Conservation (phyloP, 2,888 invertebrate genomes). For the Archaeoteleia sp. region DNA sequence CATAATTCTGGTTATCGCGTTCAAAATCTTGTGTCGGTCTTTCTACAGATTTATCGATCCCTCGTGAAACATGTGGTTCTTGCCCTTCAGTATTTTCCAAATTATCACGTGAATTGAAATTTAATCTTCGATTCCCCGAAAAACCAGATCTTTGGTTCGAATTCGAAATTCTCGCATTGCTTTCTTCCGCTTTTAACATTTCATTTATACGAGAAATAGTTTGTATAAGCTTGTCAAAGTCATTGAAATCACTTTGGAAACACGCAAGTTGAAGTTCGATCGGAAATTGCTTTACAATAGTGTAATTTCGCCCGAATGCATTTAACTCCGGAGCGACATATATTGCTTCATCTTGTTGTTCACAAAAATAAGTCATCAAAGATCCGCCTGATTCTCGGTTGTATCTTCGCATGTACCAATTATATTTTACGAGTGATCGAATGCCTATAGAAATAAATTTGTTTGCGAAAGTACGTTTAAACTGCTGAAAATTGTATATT, state of each 20-base stretch:
- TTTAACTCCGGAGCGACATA: slow-evolving; percentile 5
- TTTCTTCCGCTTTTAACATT: too few species aligned
- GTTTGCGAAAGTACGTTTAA: slow-evolving; percentile 9
- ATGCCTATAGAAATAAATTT: slow-evolving; percentile 12
- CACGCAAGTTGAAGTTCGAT: neutral
- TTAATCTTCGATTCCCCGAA: neutral
- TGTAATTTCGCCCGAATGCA: slow-evolving; percentile 6
- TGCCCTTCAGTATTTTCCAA: neutral
- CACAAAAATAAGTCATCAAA: slow-evolving; percentile 1
- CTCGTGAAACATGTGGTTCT: neutral
- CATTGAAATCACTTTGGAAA: slow-evolving; percentile 3
- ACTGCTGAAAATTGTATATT: slow-evolving; percentile 4
- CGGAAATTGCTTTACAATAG: slow-evolving; percentile 2
- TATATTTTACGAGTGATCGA: slow-evolving; percentile 16
- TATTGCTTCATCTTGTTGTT: slow-evolving; percentile 6
- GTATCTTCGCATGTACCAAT: slow-evolving; percentile 9
- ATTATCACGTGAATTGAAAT: neutral
- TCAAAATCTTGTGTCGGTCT: too few species aligned
- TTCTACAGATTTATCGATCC: neutral
- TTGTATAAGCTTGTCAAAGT: neutral
- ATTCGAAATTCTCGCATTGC: too few species aligned
- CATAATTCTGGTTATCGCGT: too few species aligned
- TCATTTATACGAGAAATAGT: slow-evolving; percentile 3
- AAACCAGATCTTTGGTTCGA: neutral
- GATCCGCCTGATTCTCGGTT: neutral